Evolutionary conservation across 2,113 vertebrate species (phyloP), one percentile per base, ranked within the genome.

Genomic region (Mola mola): DNA sequence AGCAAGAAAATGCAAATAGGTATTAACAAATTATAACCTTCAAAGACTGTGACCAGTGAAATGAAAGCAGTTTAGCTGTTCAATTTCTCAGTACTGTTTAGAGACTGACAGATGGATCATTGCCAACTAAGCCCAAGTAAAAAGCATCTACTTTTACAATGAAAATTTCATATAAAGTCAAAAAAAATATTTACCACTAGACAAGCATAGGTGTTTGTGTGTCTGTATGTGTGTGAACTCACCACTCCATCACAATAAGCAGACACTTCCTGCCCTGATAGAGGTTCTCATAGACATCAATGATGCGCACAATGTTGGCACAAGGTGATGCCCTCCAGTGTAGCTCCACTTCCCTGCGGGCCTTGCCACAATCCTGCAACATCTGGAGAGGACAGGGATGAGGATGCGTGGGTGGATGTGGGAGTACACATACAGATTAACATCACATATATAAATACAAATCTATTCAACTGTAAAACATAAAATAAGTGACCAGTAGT

Each of bases 161-260:
- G n/a, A n/a, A n/a, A n/a, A n/a, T n/a, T n/a, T n/a, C n/a, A n/a
- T n/a, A n/a, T n/a, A n/a, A n/a, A n/a, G n/a, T n/a, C n/a, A n/a
- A n/a, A n/a, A n/a, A n/a, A n/a, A n/a, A n/a, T n/a, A n/a, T n/a
- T n/a, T n/a, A n/a, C n/a, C n/a, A n/a, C n/a, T n/a, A n/a, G n/a
- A n/a, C n/a, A n/a, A n/a, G n/a, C n/a, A n/a, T n/a, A n/a, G n/a
- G 1, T 13, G 4, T 55, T 13, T 28, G 17, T 16, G 15, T 29
- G 25, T 31, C 11, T 7, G 11, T 20, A 42, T 29, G 15, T 19
- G 15, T 17, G 2, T 4, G 3, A 1, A 20, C 94, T 93, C 60
- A 98, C 97, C 96, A 98, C 81, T 99, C 97, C 97, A 99, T 99
- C 75, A 99, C 93, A 12, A 99, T 99, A 61, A 99, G 95, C 57